Evolutionary conservation across 2,797 vertebrate genomes (phyloP), one percentile per base, ranked within the genome.

Genomic region (Microctenopoma stevenorrisi): DNA sequence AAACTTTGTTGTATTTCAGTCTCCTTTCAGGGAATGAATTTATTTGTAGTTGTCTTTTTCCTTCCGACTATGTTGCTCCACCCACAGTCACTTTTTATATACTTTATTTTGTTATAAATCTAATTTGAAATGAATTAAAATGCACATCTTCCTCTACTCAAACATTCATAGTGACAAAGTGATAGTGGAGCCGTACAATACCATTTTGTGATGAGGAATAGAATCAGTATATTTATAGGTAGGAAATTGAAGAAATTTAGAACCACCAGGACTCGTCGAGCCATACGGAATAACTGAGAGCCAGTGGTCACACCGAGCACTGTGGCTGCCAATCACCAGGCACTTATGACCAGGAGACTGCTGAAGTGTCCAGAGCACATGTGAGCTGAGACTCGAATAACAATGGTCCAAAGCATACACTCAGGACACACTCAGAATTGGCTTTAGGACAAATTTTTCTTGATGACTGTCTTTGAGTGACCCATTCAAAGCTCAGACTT

Each of bases 11-110:
- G 57, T 52, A 64, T 64, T 53, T 81, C 53, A 67, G 5, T 18
- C 53, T 37, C 64, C 64, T 68, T 13, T 50, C 62, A 44, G 63
- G 75, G 81, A 61, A 72, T 66, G n/a, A 50, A 71, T 66, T 66
- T 72, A 49, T 26, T 18, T 28, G 52, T 68, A 10, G 76, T 52
- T 59, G 5, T 61, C 43, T 69, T 46, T 48, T 54, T 58, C 26
- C 25, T 63, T 58, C 54, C 33, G 52, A 66, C 62, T 65, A 25
- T 15, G 43, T 56, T 40, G 26, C 42, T 73, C 38, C 42, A 22
- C 35, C 38, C 50, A 10, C 43, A 46, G 16, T 46, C 16, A 46
- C 16, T 18, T 46, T n/a, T 44, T 44, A 44, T 13, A 42, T 13
- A 13, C 11, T 13, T 10, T 44, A 44, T 44, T 44, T 15, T n/a